Evolutionary conservation across 1,140 invertebrate genomes (phyloP).

Genomic region (Armadillidium nasatum): DNA sequence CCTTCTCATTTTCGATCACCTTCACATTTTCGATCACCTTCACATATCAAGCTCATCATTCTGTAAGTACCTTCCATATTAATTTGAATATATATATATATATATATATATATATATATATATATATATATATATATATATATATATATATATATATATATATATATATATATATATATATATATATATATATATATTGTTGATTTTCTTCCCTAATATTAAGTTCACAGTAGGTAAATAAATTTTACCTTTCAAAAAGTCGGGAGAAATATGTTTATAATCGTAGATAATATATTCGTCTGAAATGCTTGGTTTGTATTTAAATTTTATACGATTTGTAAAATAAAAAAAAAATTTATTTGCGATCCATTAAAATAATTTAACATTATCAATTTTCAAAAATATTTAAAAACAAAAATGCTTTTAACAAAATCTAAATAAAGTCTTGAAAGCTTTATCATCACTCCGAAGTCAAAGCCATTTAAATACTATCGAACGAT

Average conservation of each 20-base stretch:
- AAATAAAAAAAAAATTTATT: no score
- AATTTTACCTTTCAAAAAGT: conserved; percentile 1
- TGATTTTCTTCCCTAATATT: not conserved
- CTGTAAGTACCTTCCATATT: no score
- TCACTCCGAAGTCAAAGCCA: not conserved
- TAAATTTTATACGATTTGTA: not conserved
- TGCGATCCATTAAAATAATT: no score
- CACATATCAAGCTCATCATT: no score
- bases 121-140: conserved; percentile 11
- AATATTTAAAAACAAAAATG: not conserved
- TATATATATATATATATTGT: not conserved
- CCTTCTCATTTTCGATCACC: no score
- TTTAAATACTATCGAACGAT: not conserved
- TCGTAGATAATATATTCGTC: not conserved
- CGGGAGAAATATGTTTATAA: conserved; percentile 6
- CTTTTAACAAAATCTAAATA: not conserved
- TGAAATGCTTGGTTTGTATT: not conserved
- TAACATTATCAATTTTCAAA: no score
- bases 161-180: conserved; percentile 5
- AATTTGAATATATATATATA: no score
- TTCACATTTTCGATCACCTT: no score
- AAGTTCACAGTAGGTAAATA: conserved; percentile 7
- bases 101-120: not conserved
- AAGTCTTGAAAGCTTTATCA: not conserved
- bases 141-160: conserved; percentile 14